Conservation (phyloP, 2,113 vertebrate genomes). For the Pyrgilauda ruficollis region DNA sequence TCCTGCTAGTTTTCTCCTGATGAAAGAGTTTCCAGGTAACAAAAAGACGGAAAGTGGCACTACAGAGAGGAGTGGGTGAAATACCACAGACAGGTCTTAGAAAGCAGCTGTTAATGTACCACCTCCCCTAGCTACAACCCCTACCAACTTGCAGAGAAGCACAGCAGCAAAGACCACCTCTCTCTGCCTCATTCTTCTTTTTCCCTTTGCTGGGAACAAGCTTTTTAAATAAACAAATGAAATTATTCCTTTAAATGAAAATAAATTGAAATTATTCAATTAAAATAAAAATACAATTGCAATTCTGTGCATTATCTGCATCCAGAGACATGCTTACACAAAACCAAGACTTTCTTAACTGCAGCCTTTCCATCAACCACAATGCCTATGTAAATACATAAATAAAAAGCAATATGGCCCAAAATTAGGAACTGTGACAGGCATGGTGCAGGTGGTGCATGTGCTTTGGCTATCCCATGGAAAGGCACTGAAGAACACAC, state of each 20-base stretch:
- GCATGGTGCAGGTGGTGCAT: accelerated
- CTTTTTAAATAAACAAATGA: not conserved
- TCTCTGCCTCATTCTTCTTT: not conserved
- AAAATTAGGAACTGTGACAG: not conserved
- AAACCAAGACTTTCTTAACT: not conserved
- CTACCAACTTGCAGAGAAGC: not conserved
- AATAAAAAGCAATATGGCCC: not conserved
- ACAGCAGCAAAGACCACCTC: not conserved
- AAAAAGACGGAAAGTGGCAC: not conserved
- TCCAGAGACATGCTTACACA: not conserved
- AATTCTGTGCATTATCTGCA: not conserved
- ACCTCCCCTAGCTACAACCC: not conserved
- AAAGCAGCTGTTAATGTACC: not conserved
- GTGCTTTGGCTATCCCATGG: not conserved
- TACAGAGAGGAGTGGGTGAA: not conserved
- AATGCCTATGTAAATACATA: not conserved
- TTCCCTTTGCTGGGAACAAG: not conserved
- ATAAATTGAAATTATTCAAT: not conserved
- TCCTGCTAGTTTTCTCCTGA: not conserved
- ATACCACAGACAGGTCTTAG: not conserved
- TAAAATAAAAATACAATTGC: not conserved
- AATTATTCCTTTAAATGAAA: not conserved
- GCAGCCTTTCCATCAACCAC: not conserved
- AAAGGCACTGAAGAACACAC: not conserved
- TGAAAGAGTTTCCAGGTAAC: not conserved